phyloP scores from a whole-genome alignment of 1,140 invertebrate species.

The Saccostrea cuccullata region DNA sequence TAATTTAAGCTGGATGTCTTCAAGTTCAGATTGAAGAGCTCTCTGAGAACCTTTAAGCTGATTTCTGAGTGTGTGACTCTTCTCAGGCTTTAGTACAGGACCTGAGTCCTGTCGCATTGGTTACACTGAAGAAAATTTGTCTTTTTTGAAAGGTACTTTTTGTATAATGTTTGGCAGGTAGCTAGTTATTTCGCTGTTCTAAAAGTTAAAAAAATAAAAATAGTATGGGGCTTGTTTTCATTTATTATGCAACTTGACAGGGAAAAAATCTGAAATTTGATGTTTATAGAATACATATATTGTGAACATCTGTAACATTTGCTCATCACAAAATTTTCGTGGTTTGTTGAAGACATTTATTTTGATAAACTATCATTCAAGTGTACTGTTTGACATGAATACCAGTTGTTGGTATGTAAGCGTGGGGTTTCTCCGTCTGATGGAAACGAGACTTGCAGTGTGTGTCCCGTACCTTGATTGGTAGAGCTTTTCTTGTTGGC shows the following conservation, averaged over 20 bases:
- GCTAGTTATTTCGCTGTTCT: background rate
- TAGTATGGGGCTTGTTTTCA: background rate
- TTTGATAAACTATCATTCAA: background rate
- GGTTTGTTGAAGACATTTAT: background rate
- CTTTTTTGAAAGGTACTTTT: too few relatives aligned
- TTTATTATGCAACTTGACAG: background rate
- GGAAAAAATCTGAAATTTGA: background rate
- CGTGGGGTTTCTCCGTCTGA: background rate
- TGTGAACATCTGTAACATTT: background rate
- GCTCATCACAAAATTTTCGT: background rate
- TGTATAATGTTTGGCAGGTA: background rate
- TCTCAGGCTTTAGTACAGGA: background rate
- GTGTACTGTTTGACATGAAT: background rate
- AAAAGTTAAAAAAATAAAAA: background rate
- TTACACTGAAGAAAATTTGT: too few relatives aligned
- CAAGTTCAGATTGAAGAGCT: background rate
- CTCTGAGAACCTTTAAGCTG: background rate
- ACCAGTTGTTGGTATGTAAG: background rate
- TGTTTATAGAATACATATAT: background rate
- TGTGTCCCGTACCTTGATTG: background rate
- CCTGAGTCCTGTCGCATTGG: too few relatives aligned
- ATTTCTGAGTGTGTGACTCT: background rate
- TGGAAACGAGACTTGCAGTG: background rate
- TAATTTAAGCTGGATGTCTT: background rate
- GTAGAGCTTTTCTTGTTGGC: background rate